A percentile compares a stretch with the other conserved stretches of the same genome.
Conservation (phyloP, 2,888 invertebrate species). For the Aphelenchoides bicaudatus region DNA sequence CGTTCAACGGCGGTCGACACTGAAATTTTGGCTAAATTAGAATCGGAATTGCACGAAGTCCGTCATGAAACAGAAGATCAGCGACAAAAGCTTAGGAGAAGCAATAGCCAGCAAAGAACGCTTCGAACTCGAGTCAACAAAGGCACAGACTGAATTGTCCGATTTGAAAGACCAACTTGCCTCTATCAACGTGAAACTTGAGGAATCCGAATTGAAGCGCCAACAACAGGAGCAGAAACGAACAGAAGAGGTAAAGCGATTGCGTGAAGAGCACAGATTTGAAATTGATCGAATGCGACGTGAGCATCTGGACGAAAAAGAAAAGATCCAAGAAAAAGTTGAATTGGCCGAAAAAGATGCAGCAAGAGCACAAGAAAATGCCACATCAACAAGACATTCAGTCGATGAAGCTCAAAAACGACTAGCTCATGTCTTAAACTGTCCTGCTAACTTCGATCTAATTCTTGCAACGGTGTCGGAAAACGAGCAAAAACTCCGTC, state of each 20-base stretch:
- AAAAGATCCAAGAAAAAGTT: neutral
- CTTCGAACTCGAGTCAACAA: neutral
- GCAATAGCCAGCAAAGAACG: neutral
- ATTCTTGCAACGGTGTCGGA: too few relatives aligned
- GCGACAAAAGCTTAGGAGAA: conserved; percentile 14
- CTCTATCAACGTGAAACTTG: neutral
- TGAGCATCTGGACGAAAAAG: neutral
- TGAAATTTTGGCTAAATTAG: conserved; percentile 2
- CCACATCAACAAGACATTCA: neutral
- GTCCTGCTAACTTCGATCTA: too few relatives aligned
- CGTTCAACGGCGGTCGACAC: neutral
- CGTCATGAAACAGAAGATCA: neutral
- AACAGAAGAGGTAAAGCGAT: neutral
- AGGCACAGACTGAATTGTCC: neutral
- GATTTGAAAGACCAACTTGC: neutral
- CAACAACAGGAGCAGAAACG: neutral
- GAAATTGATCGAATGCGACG: neutral
- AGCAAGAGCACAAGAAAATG: neutral
- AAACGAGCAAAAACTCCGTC: too few relatives aligned
- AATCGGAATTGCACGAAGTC: neutral
- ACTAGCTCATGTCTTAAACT: too few relatives aligned
- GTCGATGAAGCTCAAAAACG: neutral
- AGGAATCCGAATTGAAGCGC: neutral
- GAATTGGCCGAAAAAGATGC: neutral
- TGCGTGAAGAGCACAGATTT: neutral